phyloP scores from a whole-genome alignment of 2,888 invertebrate species.

The Oxystoma pomonae region DNA sequence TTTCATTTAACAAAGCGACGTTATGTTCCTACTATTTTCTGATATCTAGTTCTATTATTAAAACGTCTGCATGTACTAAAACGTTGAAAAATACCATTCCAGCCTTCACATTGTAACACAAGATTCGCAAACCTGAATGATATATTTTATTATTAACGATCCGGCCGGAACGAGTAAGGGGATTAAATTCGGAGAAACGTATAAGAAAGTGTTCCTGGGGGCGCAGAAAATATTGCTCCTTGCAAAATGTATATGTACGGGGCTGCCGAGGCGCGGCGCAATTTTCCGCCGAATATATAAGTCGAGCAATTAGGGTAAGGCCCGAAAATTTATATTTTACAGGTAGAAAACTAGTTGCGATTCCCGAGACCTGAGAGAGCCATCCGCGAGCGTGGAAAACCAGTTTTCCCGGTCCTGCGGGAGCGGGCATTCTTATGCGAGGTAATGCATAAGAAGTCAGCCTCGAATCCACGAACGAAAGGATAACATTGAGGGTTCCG shows the following conservation, averaged over 20 bases:
- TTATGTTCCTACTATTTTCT: too few relatives aligned
- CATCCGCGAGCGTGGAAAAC: conserved; percentile 1
- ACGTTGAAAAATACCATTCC: background rate
- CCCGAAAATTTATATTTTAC: conserved; percentile 11
- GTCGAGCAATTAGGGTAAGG: conserved; percentile 13
- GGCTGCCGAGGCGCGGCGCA: conserved; percentile 6
- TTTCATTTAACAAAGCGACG: too few relatives aligned
- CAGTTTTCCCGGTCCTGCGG: background rate
- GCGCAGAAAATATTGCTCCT: conserved; percentile 12
- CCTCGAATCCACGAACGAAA: conserved; percentile 15
- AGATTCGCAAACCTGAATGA: conserved; percentile 2
- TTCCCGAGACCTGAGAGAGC: conserved; percentile 6
- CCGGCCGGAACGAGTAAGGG: conserved; percentile 7
- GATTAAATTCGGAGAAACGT: conserved; percentile 11
- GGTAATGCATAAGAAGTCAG: conserved; percentile 23
- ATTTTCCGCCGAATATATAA: conserved; percentile 17
- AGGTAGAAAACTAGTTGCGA: background rate
- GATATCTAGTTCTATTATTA: too few relatives aligned
- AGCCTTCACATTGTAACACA: background rate
- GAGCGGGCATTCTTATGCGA: conserved; percentile 1
- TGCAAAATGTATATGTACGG: conserved; percentile 9
- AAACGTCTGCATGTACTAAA: background rate
- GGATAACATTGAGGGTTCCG: conserved; percentile 14
- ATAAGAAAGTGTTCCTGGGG: conserved; percentile 5
- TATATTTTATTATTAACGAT: conserved; percentile 5